Conservation (phyloP, 2,113 vertebrate genomes). For the Geococcyx californianus region DNA sequence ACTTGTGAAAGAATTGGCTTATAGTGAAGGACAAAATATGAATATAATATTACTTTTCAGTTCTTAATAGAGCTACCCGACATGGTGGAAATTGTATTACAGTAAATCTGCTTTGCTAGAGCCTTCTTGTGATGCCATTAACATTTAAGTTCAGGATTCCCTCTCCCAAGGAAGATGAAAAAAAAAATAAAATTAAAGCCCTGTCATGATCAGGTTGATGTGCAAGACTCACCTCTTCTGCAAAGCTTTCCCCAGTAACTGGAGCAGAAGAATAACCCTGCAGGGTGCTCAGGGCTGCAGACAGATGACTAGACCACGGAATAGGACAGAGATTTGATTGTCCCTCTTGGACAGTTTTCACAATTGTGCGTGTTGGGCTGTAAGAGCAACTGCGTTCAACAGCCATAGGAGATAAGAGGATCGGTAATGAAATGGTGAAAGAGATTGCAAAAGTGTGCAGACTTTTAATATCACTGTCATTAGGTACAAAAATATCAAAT, state of each 20-base stretch:
- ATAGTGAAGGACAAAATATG: not conserved
- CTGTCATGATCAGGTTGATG: not conserved
- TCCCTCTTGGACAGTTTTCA: not conserved
- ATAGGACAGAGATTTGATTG: not conserved
- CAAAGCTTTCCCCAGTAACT: constrained; percentile 16
- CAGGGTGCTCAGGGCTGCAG: not conserved
- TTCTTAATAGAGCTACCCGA: not conserved
- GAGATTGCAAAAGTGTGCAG: not conserved
- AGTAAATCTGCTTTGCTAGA: not conserved
- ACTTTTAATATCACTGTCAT: not conserved
- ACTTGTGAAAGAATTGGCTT: not conserved
- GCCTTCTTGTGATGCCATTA: not conserved
- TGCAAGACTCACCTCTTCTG: not conserved
- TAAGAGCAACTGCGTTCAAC: not conserved
- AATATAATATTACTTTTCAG: not conserved
- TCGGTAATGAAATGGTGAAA: not conserved
- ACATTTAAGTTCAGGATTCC: not conserved
- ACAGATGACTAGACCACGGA: not conserved
- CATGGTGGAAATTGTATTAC: not conserved
- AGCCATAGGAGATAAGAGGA: not conserved
- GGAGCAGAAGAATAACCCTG: constrained; percentile 58
- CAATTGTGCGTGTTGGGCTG: rapidly evolving
- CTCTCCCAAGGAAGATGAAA: not conserved
- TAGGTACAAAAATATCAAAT: not conserved
- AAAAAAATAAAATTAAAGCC: not conserved